phyloP scores from a whole-genome alignment of 2,113 vertebrate species.

The Spea multiplicata region DNA sequence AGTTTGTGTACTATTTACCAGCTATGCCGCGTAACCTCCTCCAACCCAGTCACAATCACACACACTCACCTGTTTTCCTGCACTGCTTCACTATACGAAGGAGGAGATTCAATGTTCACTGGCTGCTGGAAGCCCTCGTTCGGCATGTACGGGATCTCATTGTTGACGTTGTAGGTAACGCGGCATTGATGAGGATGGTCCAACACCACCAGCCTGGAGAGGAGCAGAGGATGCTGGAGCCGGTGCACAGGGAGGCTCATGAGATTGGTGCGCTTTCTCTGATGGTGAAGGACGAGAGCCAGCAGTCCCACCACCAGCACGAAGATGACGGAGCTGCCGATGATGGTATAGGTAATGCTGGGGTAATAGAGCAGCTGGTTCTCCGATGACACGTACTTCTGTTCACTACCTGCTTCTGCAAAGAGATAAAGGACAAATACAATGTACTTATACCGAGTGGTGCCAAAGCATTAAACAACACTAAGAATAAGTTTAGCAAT shows the following conservation, averaged over 20 bases:
- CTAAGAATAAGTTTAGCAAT: no score
- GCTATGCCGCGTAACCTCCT: no score
- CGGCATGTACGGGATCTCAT: constrained; percentile 84
- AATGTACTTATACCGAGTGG: no score
- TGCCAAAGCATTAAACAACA: no score
- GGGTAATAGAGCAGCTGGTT: constrained; percentile 91
- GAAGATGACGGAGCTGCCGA: constrained; percentile 91
- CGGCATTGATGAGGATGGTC: constrained; percentile 80
- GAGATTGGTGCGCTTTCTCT: constrained; percentile 88
- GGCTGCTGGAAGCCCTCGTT: constrained; percentile 72
- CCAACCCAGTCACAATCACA: accelerated
- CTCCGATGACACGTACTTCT: constrained; percentile 88
- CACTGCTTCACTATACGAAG: constrained; percentile 91
- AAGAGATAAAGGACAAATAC: constrained; percentile 22
- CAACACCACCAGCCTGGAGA: constrained; percentile 90
- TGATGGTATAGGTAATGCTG: constrained; percentile 92
- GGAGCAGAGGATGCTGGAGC: constrained; percentile 85
- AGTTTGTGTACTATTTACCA: no score
- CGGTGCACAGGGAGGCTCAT: constrained; percentile 83
- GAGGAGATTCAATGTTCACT: constrained; percentile 78
- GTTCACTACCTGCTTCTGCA: constrained; percentile 75
- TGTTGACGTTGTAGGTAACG: constrained; percentile 79
- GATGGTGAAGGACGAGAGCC: constrained; percentile 90
- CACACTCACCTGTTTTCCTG: constrained; percentile 79
- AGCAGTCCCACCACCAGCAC: constrained; percentile 90